Evolutionary conservation across 2,888 invertebrate species (phyloP), one percentile per base, ranked within the genome.

Genomic region (Perizoma flavofasciatum): DNA sequence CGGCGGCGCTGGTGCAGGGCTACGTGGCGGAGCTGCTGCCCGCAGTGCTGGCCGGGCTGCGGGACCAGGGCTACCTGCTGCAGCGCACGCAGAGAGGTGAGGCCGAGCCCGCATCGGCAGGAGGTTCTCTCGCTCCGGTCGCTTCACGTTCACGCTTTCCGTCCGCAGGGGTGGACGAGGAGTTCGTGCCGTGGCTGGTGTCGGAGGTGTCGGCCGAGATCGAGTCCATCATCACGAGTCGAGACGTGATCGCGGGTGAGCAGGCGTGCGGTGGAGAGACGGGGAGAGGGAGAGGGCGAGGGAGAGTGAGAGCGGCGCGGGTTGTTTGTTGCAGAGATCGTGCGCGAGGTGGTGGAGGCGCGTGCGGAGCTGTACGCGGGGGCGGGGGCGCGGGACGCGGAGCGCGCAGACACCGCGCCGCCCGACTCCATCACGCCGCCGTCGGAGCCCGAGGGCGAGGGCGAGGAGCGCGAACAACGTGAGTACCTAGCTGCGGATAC

Each of bases 21-120:
- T 97, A 97, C 87, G 95, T 98, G 81, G 96, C 96, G 33, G 96
- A 97, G 84, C 93, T 98, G 77, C 93, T 98, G 76, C 98, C 98
- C 10, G 93, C 95, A 52, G 97, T 97, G 68, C 93, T 98, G 70
- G 96, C 96, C 72, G 96, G 95, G 54, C 93, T 98, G 69, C 94
- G 95, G 73, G 94, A 95, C 77, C 95, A 96, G 78, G 96, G 96
- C 33, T 94, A 94, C 85, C 89, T 95, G 58, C 80, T 93, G 71
- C 94, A 95, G 72, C 92, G 93, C 70, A 92, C 94, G 68, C 93
- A 93, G 80, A 84, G 93, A 75, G 94, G 95, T 94, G 71, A 10
- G 39, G 8, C 6, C 33, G 51, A 47, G 22, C 7, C 34, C 33
- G 49, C 4, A 37, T 1, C 7, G 37, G 22, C 22, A 37, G 5